Conservation (phyloP, 2,797 vertebrate species). For the Coranthus polyacanthus region DNA sequence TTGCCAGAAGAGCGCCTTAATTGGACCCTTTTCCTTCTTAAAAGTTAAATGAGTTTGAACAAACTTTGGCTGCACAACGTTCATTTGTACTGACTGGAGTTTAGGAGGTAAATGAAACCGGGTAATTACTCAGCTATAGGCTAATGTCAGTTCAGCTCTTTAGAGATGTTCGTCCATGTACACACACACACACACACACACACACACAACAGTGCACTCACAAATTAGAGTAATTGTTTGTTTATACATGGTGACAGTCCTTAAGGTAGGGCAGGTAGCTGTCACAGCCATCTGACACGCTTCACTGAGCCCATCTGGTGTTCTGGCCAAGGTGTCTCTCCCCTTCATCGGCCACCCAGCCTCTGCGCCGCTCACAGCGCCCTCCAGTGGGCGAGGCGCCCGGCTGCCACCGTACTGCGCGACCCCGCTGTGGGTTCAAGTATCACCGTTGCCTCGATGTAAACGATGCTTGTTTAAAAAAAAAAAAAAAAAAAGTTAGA, state of each 20-base stretch:
- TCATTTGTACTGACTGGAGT: neutral
- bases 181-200: neutral
- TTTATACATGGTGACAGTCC: constrained; percentile 72
- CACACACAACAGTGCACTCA: constrained; percentile 8
- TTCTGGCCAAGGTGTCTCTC: constrained; percentile 64
- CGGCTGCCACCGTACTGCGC: constrained; percentile 5
- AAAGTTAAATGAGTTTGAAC: neutral
- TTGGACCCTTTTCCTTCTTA: no score
- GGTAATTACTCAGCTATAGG: neutral
- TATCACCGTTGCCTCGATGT: neutral
- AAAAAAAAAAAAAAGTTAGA: no score
- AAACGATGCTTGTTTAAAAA: neutral
- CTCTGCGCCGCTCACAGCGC: constrained; percentile 49
- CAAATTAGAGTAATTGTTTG: constrained; percentile 69
- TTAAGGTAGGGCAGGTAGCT: constrained; percentile 75
- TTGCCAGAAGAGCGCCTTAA: no score
- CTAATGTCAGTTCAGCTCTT: neutral
- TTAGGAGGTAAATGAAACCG: neutral
- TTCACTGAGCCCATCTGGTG: constrained; percentile 74
- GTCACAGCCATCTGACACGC: constrained; percentile 68
- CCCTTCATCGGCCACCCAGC: constrained; percentile 26
- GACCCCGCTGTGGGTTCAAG: neutral
- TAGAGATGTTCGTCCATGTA: neutral
- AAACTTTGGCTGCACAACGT: neutral
- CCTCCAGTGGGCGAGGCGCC: constrained; percentile 58